Evolutionary conservation across 2,888 invertebrate species (phyloP).

Genomic region (Hyles lineata): DNA sequence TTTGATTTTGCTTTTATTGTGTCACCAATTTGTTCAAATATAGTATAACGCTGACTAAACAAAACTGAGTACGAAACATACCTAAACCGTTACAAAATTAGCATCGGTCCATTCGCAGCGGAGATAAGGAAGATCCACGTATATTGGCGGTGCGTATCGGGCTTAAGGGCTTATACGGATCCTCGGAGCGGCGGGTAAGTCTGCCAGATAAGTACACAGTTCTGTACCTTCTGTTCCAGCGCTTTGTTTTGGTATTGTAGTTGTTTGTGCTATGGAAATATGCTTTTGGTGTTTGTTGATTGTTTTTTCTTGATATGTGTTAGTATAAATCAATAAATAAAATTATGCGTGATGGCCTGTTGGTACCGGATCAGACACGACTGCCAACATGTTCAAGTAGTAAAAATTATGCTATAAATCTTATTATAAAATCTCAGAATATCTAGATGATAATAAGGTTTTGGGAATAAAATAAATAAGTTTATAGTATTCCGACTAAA

Average conservation of each 20-base stretch:
- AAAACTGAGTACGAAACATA: not conserved
- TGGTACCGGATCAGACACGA: too few relatives aligned
- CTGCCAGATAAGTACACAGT: slow-evolving; percentile 24
- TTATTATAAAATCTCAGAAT: too few relatives aligned
- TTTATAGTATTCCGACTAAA: too few relatives aligned
- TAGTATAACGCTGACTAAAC: not conserved
- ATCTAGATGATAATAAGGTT: too few relatives aligned
- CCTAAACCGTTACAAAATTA: slow-evolving; percentile 29
- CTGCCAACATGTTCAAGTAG: too few relatives aligned
- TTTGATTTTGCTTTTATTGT: too few relatives aligned
- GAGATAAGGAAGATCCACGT: slow-evolving; percentile 43
- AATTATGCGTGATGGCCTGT: too few relatives aligned
- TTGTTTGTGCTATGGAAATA: not conserved
- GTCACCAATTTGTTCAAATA: too few relatives aligned
- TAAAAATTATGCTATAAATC: too few relatives aligned
- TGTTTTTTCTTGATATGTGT: too few relatives aligned
- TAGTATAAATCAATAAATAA: too few relatives aligned
- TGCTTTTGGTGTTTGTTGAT: not conserved
- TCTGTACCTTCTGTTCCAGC: slow-evolving; percentile 4
- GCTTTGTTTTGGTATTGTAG: slow-evolving; percentile 6
- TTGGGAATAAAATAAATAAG: too few relatives aligned
- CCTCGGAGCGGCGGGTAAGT: slow-evolving; percentile 36
- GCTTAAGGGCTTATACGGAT: slow-evolving; percentile 53
- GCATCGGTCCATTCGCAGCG: slow-evolving; percentile 29
- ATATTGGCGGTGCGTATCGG: slow-evolving; percentile 51